A percentile compares a stretch with the other conserved stretches of the same genome.
phyloP scores from a whole-genome alignment of 2,113 vertebrate species.

The Microtus oregoni region DNA sequence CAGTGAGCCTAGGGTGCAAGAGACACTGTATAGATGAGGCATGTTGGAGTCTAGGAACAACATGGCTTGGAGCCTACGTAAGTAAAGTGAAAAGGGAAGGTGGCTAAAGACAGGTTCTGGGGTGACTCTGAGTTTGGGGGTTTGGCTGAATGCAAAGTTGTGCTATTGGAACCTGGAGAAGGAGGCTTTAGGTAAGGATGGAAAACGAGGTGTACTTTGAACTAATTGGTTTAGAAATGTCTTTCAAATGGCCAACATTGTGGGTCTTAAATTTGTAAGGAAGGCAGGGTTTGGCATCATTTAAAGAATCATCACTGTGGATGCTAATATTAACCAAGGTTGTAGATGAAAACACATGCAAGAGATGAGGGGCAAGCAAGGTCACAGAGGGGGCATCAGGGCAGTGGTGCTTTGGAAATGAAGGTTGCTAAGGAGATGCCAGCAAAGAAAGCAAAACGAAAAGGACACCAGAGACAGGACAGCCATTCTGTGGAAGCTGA shows the following conservation, averaged over 20 bases:
- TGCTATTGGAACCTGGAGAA: background rate
- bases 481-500: background rate
- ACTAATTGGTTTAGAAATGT: background rate
- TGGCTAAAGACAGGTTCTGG: background rate
- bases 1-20: background rate
- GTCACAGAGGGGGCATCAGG: background rate
- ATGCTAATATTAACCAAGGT: background rate
- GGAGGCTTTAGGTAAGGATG: background rate
- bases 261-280: background rate
- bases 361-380: background rate
- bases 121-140: background rate
- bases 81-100: no score
- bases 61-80: background rate
- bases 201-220: background rate
- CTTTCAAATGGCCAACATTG: background rate
- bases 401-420: background rate
- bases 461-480: background rate
- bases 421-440: background rate
- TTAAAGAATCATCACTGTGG: background rate
- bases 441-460: background rate
- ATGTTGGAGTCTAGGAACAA: background rate
- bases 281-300: background rate
- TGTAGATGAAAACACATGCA: accelerated
- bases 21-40: background rate
- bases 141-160: background rate